Base-by-base conservation (phyloP, 2,113 vertebrate genomes). In the Chrysochloris asiatica region DNA sequence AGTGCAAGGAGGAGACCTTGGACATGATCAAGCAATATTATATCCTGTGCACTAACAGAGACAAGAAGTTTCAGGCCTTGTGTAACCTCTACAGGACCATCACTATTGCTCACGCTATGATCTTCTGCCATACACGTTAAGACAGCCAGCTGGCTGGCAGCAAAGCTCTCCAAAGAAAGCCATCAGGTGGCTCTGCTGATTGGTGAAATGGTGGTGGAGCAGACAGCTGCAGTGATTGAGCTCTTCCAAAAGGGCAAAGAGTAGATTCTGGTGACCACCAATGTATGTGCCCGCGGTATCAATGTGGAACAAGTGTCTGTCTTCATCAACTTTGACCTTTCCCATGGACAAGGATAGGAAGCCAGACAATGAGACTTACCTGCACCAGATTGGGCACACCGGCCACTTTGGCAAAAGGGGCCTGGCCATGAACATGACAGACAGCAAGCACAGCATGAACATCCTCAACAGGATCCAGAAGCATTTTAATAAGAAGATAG, bases 251-350 rank as follows among this genome's bases (percentile, higher is more conserved):
- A 61, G 59, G 99, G 99, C 96, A 99, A 99, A 67, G 99, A 99
- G 94, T 99, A 99, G 91, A 99, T 99, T 83, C 97, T 99, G 67
- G 98, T 99, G 94, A 99, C 99, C 94, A 99, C 99, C 1, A 99
- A 99, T 2, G 99, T 99, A 94, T 99, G 99, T 90, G 98, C 99
- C 93, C 98, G 99, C 95, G 99, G 99, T 47, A 99, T 99, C 0
- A 99, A 99, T 16, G 99, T 99, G 3, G 99, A 99, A 91, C 99
- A 99, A 77, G 99, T 99, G 9, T 99, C 99, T 0, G 98, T 99
- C 0, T 99, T 99, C 79, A 99, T 99, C 88, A 99, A 99, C 96
- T 99, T 99, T 85, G 99, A 99, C 96, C 98, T 99, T n/a, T 7
- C 99, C 99, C 0, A 98, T 99, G 97, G 98, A 99, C 95, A 97